Percentiles rank a stretch among this genome's conserved stretches.
Evolutionary conservation across 2,888 invertebrate species (phyloP).

Genomic region (Zygaena filipendulae): DNA sequence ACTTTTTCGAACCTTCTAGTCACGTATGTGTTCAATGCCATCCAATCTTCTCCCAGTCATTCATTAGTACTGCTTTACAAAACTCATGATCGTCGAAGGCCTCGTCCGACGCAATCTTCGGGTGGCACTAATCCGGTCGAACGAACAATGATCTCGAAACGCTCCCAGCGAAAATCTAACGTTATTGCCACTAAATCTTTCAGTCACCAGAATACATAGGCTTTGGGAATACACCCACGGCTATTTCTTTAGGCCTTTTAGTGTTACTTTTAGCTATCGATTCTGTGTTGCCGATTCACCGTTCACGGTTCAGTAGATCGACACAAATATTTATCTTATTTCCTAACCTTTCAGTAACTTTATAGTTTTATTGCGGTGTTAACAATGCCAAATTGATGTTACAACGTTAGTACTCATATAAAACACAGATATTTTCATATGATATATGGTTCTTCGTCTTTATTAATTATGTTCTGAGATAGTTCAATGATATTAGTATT

Average conservation of each 20-base stretch:
- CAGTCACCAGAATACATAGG: slow-evolving; percentile 30
- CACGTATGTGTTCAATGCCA: too few relatives aligned
- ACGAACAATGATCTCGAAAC: slow-evolving; percentile 54
- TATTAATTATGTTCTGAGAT: too few relatives aligned
- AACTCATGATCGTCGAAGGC: too few relatives aligned
- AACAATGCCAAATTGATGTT: too few relatives aligned
- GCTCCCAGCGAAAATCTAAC: slow-evolving; percentile 43
- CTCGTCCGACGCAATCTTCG: slow-evolving; percentile 28
- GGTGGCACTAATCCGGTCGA: slow-evolving; percentile 50
- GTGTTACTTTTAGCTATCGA: slow-evolving; percentile 42
- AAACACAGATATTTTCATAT: too few relatives aligned
- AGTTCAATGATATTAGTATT: too few relatives aligned
- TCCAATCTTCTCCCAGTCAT: too few relatives aligned
- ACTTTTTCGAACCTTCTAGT: too few relatives aligned
- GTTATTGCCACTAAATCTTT: slow-evolving; percentile 67
- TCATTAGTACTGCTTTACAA: too few relatives aligned
- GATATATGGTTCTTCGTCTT: too few relatives aligned
- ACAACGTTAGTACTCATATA: too few relatives aligned
- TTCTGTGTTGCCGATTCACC: slow-evolving; percentile 26
- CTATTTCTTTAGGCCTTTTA: slow-evolving; percentile 44
- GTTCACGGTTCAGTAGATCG: slow-evolving; percentile 27
- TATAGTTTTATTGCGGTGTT: slow-evolving; percentile 52
- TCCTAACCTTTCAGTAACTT: slow-evolving; percentile 28
- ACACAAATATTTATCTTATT: slow-evolving; percentile 49
- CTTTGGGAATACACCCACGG: slow-evolving; percentile 26